Evolutionary conservation across 2,888 invertebrate genomes (phyloP).

Genomic region (Anthoptus insignis): DNA sequence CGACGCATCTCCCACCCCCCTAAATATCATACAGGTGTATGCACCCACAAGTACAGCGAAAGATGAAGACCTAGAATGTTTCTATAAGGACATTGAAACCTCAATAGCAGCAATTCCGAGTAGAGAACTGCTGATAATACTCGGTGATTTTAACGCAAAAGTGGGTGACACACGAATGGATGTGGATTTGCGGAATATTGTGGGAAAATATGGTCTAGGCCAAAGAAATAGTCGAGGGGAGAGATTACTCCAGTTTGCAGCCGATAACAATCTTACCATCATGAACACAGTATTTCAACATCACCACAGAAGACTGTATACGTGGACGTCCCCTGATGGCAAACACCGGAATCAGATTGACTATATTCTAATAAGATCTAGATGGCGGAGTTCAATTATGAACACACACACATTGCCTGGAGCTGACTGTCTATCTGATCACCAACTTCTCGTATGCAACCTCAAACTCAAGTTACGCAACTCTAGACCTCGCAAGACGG

Average conservation of each 20-base stretch:
- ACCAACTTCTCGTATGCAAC: constrained; percentile 11
- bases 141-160: constrained; percentile 40
- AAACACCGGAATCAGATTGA: constrained; percentile 6
- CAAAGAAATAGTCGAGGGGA: not conserved
- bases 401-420: constrained; percentile 15
- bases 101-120: constrained; percentile 32
- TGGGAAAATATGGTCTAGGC: not conserved
- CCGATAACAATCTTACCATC: not conserved
- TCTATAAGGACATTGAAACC: constrained; percentile 35
- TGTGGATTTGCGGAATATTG: not conserved
- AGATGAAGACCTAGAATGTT: constrained; percentile 26
- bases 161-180: not conserved
- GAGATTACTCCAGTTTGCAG: not conserved
- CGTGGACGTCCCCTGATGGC: constrained; percentile 5
- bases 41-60: constrained; percentile 37
- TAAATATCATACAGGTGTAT: constrained; percentile 39
- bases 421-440: constrained; percentile 23
- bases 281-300: not conserved
- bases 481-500: not conserved
- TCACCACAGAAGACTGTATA: constrained; percentile 5
- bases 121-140: constrained; percentile 31
- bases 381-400: constrained; percentile 32
- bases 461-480: not conserved
- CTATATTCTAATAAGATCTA: constrained; percentile 16
- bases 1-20: constrained; percentile 18